Percentiles rank a stretch among this genome's conserved stretches.
These are phyloP conservation scores for Drosophila jambulina DNA, from an alignment of 1,140 invertebrate species.

Conservation along the genomic window DNA sequence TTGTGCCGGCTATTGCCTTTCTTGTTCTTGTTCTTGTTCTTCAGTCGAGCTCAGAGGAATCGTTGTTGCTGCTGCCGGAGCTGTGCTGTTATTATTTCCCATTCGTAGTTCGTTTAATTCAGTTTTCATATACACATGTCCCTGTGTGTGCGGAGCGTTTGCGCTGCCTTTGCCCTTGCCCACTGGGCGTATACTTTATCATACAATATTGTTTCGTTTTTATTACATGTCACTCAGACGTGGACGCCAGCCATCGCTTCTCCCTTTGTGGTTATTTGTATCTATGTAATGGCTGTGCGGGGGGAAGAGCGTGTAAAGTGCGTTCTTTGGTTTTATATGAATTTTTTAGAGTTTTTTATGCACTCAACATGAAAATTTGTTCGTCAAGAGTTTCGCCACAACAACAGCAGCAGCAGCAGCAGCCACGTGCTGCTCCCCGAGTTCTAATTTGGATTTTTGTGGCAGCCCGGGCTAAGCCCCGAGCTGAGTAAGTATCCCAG, in stretches of 20 bases:
- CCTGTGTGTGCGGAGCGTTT: constrained; percentile 18
- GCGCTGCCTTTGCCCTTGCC: constrained; percentile 56
- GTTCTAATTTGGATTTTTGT: constrained; percentile 71
- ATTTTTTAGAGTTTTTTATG: constrained; percentile 83
- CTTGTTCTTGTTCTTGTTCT: constrained; percentile 63
- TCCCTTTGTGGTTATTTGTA: constrained; percentile 45
- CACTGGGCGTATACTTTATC: constrained; percentile 83
- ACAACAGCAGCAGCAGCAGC: constrained; percentile 42
- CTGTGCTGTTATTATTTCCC: constrained; percentile 71
- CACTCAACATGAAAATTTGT: constrained; percentile 81
- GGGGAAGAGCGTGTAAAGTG: constrained; percentile 74
- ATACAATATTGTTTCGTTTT: constrained; percentile 83
- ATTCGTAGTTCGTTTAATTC: constrained; percentile 83
- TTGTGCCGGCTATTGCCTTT: constrained; percentile 74
- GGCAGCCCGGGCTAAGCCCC: constrained; percentile 9
- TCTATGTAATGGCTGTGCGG: constrained; percentile 37
- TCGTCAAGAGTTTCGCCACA: constrained; percentile 73
- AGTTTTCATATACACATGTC: constrained; percentile 78
- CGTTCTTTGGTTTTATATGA: constrained; percentile 82
- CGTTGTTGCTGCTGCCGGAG: constrained; percentile 51
- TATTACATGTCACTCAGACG: constrained; percentile 82
- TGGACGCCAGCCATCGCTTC: constrained; percentile 47
- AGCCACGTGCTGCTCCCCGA: constrained; percentile 56
- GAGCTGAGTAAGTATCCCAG: constrained; percentile 19
- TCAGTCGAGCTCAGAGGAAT: constrained; percentile 28